Percentiles rank a stretch among this genome's conserved stretches.
Evolutionary conservation across 2,888 invertebrate genomes (phyloP).

Genomic region (Glyphotaelius pellucidus): DNA sequence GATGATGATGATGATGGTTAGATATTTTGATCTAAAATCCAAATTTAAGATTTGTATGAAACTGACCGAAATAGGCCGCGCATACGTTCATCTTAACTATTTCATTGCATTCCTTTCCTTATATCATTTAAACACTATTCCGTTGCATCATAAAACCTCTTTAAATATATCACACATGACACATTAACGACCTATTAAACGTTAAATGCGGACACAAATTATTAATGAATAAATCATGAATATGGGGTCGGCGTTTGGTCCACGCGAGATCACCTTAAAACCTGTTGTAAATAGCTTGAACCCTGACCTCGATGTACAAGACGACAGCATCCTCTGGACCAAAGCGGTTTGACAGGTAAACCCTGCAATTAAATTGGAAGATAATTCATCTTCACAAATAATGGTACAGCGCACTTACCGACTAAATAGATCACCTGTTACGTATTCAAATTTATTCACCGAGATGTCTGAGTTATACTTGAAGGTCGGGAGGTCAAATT

Average conservation of each 20-base stretch:
- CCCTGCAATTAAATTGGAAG: background rate
- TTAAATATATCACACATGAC: background rate
- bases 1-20: too few species aligned
- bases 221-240: slow-evolving; percentile 27
- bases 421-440: background rate
- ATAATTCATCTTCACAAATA: background rate
- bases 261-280: background rate
- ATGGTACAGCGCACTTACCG: background rate
- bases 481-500: background rate
- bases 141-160: background rate
- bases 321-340: slow-evolving; percentile 36
- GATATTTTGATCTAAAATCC: too few species aligned
- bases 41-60: too few species aligned
- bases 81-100: too few species aligned
- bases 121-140: background rate
- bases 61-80: too few species aligned
- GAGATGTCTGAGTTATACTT: background rate
- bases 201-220: slow-evolving; percentile 5
- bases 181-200: background rate
- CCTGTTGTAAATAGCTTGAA: slow-evolving; percentile 41
- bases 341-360: slow-evolving; percentile 24
- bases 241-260: slow-evolving; percentile 14
- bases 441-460: slow-evolving; percentile 19
- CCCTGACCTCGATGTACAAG: slow-evolving; percentile 28
- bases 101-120: too few species aligned